phyloP scores from a whole-genome alignment of 2,888 invertebrate genomes.

The Lomographa bimaculata region DNA sequence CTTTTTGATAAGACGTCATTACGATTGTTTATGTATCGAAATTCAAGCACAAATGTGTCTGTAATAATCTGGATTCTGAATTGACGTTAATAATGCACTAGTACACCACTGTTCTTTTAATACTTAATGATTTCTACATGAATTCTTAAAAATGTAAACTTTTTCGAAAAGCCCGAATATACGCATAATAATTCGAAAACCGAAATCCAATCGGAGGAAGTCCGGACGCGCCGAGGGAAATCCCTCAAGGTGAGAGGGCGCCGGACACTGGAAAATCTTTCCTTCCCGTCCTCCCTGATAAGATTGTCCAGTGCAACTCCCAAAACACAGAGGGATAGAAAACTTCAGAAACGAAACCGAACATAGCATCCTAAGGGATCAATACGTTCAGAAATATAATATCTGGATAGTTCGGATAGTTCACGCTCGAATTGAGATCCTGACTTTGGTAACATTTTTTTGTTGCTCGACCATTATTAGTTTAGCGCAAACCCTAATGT shows the following conservation, averaged over 20 bases:
- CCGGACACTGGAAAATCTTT: constrained; percentile 79
- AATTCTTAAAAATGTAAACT: constrained; percentile 54
- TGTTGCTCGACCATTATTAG: constrained; percentile 54
- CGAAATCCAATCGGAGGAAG: constrained; percentile 71
- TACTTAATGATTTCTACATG: no score
- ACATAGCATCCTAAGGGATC: constrained; percentile 76
- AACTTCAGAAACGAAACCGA: constrained; percentile 80
- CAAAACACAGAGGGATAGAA: constrained; percentile 81
- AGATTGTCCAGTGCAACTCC: constrained; percentile 83
- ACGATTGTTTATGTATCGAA: no score
- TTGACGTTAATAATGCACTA: no score
- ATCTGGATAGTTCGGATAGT: constrained; percentile 73
- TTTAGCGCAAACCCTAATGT: constrained; percentile 42
- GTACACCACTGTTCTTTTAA: no score
- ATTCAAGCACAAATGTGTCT: no score
- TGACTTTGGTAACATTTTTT: constrained; percentile 54
- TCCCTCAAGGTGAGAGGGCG: constrained; percentile 74
- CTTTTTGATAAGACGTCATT: no score
- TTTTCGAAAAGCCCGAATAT: constrained; percentile 58
- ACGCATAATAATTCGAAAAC: constrained; percentile 77
- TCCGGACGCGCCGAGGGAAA: constrained; percentile 65
- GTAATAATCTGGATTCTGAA: no score
- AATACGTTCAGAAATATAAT: constrained; percentile 80
- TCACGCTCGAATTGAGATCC: constrained; percentile 59
- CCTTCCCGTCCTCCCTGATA: constrained; percentile 70